Evolutionary conservation across 2,113 vertebrate species (phyloP), one percentile per base, ranked within the genome.

Genomic region (Octodon degus): DNA sequence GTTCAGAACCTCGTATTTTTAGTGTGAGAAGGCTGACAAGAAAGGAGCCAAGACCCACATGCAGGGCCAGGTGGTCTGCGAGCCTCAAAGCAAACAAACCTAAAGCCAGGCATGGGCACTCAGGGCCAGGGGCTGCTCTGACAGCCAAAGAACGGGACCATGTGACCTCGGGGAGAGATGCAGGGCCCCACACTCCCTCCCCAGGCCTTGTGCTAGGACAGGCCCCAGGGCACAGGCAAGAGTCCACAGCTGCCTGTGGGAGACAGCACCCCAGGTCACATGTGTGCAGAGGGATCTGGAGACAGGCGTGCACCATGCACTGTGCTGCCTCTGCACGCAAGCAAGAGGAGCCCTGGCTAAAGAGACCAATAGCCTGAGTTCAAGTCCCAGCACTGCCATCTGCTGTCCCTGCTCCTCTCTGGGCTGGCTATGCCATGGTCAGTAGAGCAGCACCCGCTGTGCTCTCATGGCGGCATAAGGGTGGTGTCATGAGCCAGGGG

Each of bases 361-460:
- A 62, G 79, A 85, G 40, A 43, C 50, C 37, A 19, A 40, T 53
- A 43, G 30, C 37, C 34, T 40, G 50, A 37, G 11, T 53, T 13
- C 17, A 50, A 20, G 60, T 27, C 32, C 63, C 16, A 4, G 2
- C 63, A 63, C 63, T 87, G 58, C 47, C 17, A 1, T 50, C 74
- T 17, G 40, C 25, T 25, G 55, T 53, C 30, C 16, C 22, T 0
- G 16, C 2, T 25, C n/a, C 34, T 43, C 19, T 37, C 63, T 13
- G 24, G 70, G 40, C 47, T 9, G 50, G 17, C 50, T 32, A 30
- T 58, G 37, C 32, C 43, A 25, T 50, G 4, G 27, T 11, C 13
- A 65, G 72, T 7, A 43, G 3, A 24, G 2, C 0, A 1, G 60
- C 25, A 14, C 14, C 58, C 32, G 60, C 6, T 2, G 1, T 4